Conservation (phyloP, 2,797 vertebrate genomes). For the Calcarius lapponicus region DNA sequence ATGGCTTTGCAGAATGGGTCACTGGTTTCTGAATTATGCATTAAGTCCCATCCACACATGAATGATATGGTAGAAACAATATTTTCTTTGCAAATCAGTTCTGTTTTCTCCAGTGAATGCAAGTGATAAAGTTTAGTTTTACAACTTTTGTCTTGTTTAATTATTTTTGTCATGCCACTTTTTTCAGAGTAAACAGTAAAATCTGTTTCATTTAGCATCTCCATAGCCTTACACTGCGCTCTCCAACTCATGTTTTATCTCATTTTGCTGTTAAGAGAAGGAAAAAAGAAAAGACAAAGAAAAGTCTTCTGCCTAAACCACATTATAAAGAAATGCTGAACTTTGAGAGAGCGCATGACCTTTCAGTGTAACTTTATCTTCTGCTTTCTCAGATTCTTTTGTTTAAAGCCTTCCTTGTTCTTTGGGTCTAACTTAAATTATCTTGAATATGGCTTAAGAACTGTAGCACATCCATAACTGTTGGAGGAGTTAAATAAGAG, state of each 20-base stretch:
- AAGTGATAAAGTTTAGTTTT: not conserved
- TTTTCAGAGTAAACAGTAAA: not conserved
- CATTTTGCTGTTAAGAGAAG: not conserved
- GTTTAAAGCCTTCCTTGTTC: not conserved
- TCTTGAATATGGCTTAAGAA: not conserved
- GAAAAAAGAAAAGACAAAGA: not conserved
- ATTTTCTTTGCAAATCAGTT: not conserved
- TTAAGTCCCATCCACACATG: not conserved
- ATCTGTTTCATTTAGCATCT: not conserved
- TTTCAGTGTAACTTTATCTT: not conserved
- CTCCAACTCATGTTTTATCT: not conserved
- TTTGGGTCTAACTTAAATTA: not conserved
- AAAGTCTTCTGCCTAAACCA: not conserved
- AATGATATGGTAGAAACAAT: not conserved
- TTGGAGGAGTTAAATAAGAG: not conserved
- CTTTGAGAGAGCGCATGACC: not conserved
- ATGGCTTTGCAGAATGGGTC: not conserved
- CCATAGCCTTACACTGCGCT: not conserved
- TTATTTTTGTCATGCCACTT: not conserved
- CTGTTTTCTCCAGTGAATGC: not conserved
- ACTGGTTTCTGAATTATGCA: not conserved
- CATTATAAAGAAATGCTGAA: not conserved
- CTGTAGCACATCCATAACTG: not conserved
- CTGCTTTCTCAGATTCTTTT: not conserved
- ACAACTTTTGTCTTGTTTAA: not conserved